A percentile compares a stretch with the other conserved stretches of the same genome.
phyloP scores from a whole-genome alignment of 1,140 invertebrate species.

The Matsumurasca onukii region DNA sequence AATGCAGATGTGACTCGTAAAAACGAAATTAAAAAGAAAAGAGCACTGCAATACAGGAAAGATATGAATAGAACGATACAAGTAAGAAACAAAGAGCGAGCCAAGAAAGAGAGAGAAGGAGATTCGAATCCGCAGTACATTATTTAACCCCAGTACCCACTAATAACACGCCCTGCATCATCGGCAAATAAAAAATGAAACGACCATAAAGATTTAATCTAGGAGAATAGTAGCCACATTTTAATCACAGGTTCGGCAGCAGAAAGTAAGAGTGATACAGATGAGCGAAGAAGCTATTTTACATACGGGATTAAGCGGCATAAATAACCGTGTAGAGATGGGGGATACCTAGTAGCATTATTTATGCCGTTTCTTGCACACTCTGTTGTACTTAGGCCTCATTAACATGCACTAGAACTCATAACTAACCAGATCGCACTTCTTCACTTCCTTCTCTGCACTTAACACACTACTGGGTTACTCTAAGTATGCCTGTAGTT shows the following conservation, averaged over 20 bases:
- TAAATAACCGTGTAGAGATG: conserved; percentile 9
- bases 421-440: neutral
- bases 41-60: neutral
- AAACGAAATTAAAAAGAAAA: neutral
- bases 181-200: conserved; percentile 12
- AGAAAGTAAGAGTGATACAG: conserved; percentile 12
- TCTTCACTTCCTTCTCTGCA: neutral
- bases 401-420: conserved; percentile 1
- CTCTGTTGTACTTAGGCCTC: neutral
- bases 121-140: neutral
- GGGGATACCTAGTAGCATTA: conserved; percentile 8
- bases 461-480: too few relatives aligned
- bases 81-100: neutral
- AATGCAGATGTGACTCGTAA: conserved; percentile 8
- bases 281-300: conserved; percentile 15
- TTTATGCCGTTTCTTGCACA: conserved; percentile 6
- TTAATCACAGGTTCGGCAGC: conserved; percentile 18
- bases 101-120: neutral
- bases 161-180: neutral
- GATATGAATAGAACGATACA: neutral
- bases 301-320: conserved; percentile 20
- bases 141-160: neutral
- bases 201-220: conserved; percentile 21
- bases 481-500: too few relatives aligned
- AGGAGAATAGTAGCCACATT: conserved; percentile 23